These are phyloP conservation scores for Dryoscopus gambensis DNA, from an alignment of 2,113 vertebrate genomes.

Conservation along the genomic window DNA sequence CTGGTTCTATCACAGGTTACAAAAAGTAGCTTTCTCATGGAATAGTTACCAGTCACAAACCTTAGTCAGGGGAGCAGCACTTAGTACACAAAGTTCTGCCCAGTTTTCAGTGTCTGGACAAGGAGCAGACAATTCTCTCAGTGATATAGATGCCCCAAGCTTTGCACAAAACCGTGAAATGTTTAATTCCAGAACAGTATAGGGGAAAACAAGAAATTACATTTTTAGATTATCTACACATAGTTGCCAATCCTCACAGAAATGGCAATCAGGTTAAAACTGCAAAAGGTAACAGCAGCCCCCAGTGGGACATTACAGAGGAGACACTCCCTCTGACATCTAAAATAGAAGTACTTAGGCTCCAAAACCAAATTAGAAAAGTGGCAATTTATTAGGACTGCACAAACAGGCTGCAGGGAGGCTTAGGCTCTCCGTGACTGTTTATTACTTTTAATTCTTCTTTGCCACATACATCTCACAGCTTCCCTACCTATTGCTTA, in stretches of 20 bases:
- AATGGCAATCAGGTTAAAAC: background rate
- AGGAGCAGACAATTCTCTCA: background rate
- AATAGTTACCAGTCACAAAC: background rate
- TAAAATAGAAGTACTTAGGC: background rate
- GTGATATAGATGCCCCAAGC: background rate
- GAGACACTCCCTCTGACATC: background rate
- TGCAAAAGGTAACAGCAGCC: background rate
- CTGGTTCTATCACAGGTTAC: background rate
- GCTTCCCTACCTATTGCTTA: background rate
- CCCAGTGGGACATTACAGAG: background rate
- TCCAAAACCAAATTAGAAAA: slow-evolving; percentile 3
- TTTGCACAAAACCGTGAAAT: background rate
- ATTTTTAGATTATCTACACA: background rate
- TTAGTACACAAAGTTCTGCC: background rate
- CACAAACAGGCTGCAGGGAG: background rate
- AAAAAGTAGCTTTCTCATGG: background rate
- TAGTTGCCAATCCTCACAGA: background rate
- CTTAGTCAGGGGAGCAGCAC: background rate
- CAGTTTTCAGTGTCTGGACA: background rate
- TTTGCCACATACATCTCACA: background rate
- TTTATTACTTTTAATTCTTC: slow-evolving; percentile 10
- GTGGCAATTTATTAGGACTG: background rate
- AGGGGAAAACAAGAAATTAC: background rate
- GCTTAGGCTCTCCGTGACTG: background rate
- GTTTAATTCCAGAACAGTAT: background rate